Evolutionary conservation across 2,113 vertebrate genomes (phyloP).

Genomic region (Colossoma macropomum): DNA sequence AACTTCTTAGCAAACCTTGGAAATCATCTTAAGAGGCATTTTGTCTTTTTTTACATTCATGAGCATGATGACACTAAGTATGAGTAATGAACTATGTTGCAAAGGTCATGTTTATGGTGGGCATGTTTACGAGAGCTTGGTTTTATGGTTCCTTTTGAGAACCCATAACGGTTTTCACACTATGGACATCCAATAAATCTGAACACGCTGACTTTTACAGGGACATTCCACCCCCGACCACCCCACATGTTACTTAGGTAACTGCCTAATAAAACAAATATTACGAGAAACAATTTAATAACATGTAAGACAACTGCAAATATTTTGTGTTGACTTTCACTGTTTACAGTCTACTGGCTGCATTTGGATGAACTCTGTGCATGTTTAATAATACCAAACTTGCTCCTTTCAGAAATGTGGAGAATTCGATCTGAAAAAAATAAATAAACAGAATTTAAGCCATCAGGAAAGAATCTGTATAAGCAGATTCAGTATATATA

Average conservation of each 20-base stretch:
- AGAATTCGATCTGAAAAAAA: neutral
- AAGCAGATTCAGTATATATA: neutral
- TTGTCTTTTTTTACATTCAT: neutral
- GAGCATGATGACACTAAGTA: neutral
- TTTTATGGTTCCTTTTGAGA: conserved; percentile 48
- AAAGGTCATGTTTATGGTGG: conserved; percentile 61
- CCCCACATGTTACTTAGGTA: neutral
- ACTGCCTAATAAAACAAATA: neutral
- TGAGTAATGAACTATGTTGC: conserved; percentile 39
- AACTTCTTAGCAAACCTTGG: neutral
- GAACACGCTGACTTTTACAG: neutral
- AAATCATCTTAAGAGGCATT: neutral
- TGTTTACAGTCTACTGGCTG: too few relatives aligned
- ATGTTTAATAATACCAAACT: too few relatives aligned
- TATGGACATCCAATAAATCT: conserved; percentile 11
- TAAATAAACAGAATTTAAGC: too few relatives aligned
- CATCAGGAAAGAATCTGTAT: too few relatives aligned
- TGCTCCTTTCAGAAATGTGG: neutral
- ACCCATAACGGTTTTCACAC: conserved; percentile 20
- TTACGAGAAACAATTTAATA: neutral
- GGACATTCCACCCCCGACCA: neutral
- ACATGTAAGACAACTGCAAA: neutral
- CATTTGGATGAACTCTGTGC: too few relatives aligned
- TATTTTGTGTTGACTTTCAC: neutral
- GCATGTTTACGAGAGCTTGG: conserved; percentile 56